Evolutionary conservation across 2,797 vertebrate species (phyloP).

Genomic region (Dicrostonyx torquatus): DNA sequence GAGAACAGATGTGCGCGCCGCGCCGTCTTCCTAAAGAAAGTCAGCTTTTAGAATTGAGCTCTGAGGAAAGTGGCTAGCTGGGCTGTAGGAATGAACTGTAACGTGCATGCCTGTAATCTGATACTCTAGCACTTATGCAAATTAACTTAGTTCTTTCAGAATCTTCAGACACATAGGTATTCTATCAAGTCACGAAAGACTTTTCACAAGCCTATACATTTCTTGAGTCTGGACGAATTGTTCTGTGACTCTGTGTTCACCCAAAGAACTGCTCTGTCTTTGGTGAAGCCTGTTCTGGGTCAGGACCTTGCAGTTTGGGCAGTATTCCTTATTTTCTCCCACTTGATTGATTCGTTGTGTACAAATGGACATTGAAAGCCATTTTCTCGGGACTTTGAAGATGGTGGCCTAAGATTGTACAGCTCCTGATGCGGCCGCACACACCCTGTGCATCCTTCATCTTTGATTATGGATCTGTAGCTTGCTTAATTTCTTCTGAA

Average conservation of each 20-base stretch:
- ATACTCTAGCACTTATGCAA: background rate
- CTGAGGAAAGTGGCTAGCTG: background rate
- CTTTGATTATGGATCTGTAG: background rate
- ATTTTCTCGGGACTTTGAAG: background rate
- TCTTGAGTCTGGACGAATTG: background rate
- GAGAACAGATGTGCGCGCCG: background rate
- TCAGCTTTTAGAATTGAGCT: background rate
- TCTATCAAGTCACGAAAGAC: background rate
- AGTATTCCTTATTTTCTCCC: slow-evolving; percentile 14
- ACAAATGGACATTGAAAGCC: slow-evolving; percentile 1
- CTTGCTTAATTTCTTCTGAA: slow-evolving; percentile 26
- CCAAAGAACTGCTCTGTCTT: background rate
- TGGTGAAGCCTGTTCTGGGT: background rate
- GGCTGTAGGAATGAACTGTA: background rate
- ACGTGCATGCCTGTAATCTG: background rate
- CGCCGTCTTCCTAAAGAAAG: background rate
- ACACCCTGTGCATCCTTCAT: background rate
- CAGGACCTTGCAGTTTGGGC: background rate
- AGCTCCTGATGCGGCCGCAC: background rate
- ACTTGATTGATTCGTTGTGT: background rate
- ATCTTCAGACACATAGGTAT: background rate
- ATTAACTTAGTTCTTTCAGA: background rate
- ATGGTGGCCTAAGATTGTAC: background rate
- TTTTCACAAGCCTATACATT: background rate
- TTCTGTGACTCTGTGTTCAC: background rate